Percentiles rank a stretch among this genome's conserved stretches.
Conservation (phyloP, 2,797 vertebrate genomes). For the Anas acuta region DNA sequence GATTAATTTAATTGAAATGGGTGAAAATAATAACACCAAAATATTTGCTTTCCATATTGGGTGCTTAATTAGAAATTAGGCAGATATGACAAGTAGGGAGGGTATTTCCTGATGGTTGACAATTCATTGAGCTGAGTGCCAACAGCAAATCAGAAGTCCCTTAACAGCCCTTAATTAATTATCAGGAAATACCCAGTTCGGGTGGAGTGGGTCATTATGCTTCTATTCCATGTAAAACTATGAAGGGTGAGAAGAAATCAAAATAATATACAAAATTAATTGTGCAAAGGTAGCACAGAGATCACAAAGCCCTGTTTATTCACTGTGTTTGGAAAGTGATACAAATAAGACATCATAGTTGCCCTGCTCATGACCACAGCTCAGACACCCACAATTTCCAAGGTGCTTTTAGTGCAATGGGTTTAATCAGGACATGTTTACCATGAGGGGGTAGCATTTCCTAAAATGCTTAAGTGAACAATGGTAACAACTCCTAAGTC, state of each 20-base stretch:
- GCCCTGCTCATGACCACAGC: neutral
- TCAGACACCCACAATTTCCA: neutral
- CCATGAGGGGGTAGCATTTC: neutral
- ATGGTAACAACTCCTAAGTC: neutral
- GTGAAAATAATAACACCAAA: neutral
- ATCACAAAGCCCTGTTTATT: neutral
- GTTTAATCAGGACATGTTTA: neutral
- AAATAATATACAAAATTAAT: neutral
- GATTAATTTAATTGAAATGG: neutral
- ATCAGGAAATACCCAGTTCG: slow-evolving; percentile 51
- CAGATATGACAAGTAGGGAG: slow-evolving; percentile 27
- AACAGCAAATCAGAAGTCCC: slow-evolving; percentile 41
- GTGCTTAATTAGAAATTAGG: slow-evolving; percentile 34
- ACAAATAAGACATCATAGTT: accelerated
- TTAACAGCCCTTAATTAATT: slow-evolving; percentile 50
- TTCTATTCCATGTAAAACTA: neutral
- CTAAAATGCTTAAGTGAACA: neutral
- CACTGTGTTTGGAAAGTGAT: neutral
- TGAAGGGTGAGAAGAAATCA: neutral
- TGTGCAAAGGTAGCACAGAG: neutral
- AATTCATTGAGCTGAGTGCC: slow-evolving; percentile 20
- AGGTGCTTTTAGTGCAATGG: neutral
- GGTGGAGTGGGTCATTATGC: slow-evolving; percentile 25
- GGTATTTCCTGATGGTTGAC: slow-evolving; percentile 35
- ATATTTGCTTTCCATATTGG: neutral